Percentiles rank a stretch among this genome's conserved stretches.
These are phyloP conservation scores for Morone chrysops DNA, from an alignment of 2,113 vertebrate genomes.

Conservation along the genomic window DNA sequence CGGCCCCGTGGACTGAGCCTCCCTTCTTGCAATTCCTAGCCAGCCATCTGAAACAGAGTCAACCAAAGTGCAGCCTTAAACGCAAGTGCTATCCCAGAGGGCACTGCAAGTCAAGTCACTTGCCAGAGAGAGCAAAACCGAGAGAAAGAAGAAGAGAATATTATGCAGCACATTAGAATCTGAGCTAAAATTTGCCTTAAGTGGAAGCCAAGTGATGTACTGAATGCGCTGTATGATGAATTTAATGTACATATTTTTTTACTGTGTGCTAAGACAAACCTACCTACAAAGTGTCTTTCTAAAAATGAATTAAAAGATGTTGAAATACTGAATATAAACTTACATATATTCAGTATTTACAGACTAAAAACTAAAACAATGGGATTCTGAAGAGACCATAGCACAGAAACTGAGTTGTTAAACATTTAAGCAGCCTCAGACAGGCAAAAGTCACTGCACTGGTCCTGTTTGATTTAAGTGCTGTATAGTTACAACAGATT, in stretches of 20 bases:
- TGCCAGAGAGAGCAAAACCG: not conserved
- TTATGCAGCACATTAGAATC: not conserved
- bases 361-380: no score
- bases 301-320: not conserved
- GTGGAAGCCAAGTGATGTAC: not conserved
- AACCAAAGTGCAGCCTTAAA: conserved; percentile 49
- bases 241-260: not conserved
- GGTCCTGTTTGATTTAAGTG: no score
- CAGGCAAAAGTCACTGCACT: no score
- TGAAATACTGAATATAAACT: not conserved
- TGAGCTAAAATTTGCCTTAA: not conserved
- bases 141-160: not conserved
- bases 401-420: no score
- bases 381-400: no score
- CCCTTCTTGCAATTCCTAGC: conserved; percentile 34
- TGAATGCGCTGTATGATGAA: not conserved
- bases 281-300: not conserved
- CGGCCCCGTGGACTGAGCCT: conserved; percentile 2
- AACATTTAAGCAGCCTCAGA: no score
- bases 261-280: not conserved
- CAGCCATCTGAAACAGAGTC: conserved; percentile 45
- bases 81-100: conserved; percentile 21
- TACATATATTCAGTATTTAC: no score
- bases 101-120: conserved; percentile 16
- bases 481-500: no score